These are phyloP conservation scores for Chaetodon auriga DNA, from an alignment of 2,113 vertebrate species.

Conservation along the genomic window DNA sequence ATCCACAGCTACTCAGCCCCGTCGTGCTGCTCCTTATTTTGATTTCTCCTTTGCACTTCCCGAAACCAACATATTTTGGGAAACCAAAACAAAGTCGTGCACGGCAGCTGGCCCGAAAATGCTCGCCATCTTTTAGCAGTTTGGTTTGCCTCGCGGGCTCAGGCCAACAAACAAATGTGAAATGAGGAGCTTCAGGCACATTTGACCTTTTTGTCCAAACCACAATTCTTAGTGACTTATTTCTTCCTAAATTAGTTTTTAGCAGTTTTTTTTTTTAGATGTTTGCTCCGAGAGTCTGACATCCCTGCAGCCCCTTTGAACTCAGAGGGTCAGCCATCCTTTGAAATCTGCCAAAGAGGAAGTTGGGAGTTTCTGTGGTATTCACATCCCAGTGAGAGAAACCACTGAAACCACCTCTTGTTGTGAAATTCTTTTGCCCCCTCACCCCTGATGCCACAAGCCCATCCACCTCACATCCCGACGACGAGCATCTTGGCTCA, in stretches of 20 bases:
- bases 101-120: conserved; percentile 22
- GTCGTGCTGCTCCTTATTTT: conserved; percentile 15
- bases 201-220: conserved; percentile 23
- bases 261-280: background rate
- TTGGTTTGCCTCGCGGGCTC: conserved; percentile 19
- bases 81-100: conserved; percentile 50
- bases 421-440: conserved; percentile 71
- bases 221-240: conserved; percentile 22
- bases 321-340: conserved; percentile 40
- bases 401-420: conserved; percentile 74
- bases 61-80: conserved; percentile 27
- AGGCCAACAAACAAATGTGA: conserved; percentile 23
- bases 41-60: conserved; percentile 26
- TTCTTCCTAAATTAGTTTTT: conserved; percentile 44
- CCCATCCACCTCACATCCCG: conserved; percentile 60
- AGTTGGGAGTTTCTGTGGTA: conserved; percentile 63
- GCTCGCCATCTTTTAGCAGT: conserved; percentile 39
- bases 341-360: conserved; percentile 66
- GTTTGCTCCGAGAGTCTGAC: conserved; percentile 25
- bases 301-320: conserved; percentile 22
- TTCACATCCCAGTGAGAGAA: conserved; percentile 64
- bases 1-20: background rate
- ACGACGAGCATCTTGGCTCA: conserved; percentile 47
- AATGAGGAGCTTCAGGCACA: conserved; percentile 10
- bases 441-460: conserved; percentile 50